phyloP scores from a whole-genome alignment of 2,797 vertebrate species.

The Danio tinwini region DNA sequence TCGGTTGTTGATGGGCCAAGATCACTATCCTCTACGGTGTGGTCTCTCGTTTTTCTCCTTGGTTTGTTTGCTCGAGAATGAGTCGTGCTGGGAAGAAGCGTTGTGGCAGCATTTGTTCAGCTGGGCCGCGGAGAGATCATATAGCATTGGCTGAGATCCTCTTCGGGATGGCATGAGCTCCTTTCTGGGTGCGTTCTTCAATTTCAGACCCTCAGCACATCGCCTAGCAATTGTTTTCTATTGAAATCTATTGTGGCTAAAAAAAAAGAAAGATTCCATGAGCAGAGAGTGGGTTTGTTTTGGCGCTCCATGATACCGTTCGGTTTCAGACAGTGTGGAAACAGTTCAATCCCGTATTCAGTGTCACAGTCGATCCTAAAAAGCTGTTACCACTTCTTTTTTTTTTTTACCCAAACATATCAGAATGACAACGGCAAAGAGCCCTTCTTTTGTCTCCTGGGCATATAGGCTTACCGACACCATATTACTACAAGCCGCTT shows the following conservation, averaged over 20 bases:
- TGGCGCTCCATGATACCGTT: conserved; percentile 58
- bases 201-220: conserved; percentile 78
- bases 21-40: conserved; percentile 25
- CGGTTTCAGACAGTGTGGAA: conserved; percentile 43
- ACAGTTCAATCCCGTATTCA: neutral
- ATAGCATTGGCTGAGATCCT: conserved; percentile 44
- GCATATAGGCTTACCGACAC: conserved; percentile 70
- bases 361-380: conserved; percentile 37
- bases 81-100: conserved; percentile 39
- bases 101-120: conserved; percentile 66
- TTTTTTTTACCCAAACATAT: conserved; percentile 55
- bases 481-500: conserved; percentile 64
- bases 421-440: conserved; percentile 67
- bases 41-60: conserved; percentile 26
- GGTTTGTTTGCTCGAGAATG: conserved; percentile 31
- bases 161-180: conserved; percentile 16
- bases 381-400: conserved; percentile 49
- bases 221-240: conserved; percentile 69
- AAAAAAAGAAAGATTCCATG: conserved; percentile 71
- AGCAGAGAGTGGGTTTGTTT: conserved; percentile 68
- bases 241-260: conserved; percentile 72
- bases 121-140: conserved; percentile 58
- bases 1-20: conserved; percentile 23
- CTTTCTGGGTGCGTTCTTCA: conserved; percentile 68
- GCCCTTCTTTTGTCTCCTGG: conserved; percentile 63